phyloP scores from a whole-genome alignment of 2,113 vertebrate genomes.

The Hyperoodon ampullatus region DNA sequence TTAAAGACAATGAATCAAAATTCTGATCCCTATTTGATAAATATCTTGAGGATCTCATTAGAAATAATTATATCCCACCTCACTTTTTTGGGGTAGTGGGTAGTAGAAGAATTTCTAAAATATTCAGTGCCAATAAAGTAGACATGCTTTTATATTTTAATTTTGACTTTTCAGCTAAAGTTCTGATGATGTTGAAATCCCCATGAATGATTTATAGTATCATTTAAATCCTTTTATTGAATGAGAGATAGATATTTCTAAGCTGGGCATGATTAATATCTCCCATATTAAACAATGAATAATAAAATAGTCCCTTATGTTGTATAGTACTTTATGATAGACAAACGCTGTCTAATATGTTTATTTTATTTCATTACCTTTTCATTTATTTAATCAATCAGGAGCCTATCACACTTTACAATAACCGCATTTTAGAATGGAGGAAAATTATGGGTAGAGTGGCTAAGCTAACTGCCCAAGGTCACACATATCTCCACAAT shows the following conservation, averaged over 20 bases:
- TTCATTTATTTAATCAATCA: not conserved
- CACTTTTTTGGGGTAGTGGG: not conserved
- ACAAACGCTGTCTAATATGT: not conserved
- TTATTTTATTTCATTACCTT: slow-evolving; percentile 22
- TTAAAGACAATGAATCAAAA: not conserved
- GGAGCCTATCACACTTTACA: not conserved
- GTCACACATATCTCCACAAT: not conserved
- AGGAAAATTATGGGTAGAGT: not conserved
- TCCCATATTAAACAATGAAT: slow-evolving; percentile 51
- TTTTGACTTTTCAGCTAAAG: slow-evolving; percentile 10
- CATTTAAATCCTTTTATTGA: slow-evolving; percentile 51
- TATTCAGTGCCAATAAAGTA: not conserved
- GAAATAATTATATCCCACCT: not conserved
- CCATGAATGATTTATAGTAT: slow-evolving; percentile 43
- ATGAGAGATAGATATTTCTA: slow-evolving; percentile 42
- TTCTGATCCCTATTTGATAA: not conserved
- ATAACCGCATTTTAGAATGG: not conserved
- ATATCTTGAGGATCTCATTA: not conserved
- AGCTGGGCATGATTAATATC: not conserved
- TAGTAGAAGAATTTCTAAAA: not conserved
- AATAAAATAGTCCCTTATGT: not conserved
- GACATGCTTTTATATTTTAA: not conserved
- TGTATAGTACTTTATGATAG: not conserved
- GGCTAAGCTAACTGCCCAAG: not conserved
- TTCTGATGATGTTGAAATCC: slow-evolving; percentile 14